phyloP scores from a whole-genome alignment of 2,888 invertebrate species.

The Agrochola lota region DNA sequence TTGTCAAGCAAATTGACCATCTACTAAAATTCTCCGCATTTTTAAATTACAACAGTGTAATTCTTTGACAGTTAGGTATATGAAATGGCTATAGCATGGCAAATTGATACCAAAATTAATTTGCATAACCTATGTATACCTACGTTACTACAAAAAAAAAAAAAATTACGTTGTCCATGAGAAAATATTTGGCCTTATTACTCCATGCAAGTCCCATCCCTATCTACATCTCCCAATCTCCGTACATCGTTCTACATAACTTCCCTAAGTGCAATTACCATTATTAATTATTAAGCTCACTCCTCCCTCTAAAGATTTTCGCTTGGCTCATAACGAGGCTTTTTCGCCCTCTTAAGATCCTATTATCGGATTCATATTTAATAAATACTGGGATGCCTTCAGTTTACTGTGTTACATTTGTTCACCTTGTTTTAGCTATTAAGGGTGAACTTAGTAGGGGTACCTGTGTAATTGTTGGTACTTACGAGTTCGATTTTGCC shows the following conservation, averaged over 20 bases:
- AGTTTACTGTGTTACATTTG: conserved; percentile 12
- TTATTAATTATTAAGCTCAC: conserved; percentile 56
- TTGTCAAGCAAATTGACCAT: background rate
- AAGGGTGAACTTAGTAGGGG: background rate
- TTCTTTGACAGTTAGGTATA: too few relatives aligned
- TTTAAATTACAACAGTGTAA: background rate
- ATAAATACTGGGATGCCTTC: conserved; percentile 49
- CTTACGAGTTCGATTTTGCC: too few relatives aligned
- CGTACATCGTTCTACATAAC: conserved; percentile 34
- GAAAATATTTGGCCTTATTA: background rate
- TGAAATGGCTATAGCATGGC: too few relatives aligned
- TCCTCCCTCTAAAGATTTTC: conserved; percentile 46
- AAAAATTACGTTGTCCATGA: background rate
- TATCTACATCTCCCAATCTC: conserved; percentile 18
- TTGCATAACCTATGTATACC: too few relatives aligned
- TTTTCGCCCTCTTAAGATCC: conserved; percentile 38
- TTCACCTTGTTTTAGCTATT: background rate
- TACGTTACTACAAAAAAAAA: background rate
- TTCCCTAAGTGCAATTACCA: conserved; percentile 49
- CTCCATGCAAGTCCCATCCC: background rate
- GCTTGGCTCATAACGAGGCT: conserved; percentile 38
- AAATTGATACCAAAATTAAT: background rate
- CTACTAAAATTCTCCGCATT: background rate
- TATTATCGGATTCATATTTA: conserved; percentile 62
- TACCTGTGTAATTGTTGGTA: background rate